Evolutionary conservation across 2,113 vertebrate genomes (phyloP), one percentile per base, ranked within the genome.

Genomic region (Ctenomys sociabilis): DNA sequence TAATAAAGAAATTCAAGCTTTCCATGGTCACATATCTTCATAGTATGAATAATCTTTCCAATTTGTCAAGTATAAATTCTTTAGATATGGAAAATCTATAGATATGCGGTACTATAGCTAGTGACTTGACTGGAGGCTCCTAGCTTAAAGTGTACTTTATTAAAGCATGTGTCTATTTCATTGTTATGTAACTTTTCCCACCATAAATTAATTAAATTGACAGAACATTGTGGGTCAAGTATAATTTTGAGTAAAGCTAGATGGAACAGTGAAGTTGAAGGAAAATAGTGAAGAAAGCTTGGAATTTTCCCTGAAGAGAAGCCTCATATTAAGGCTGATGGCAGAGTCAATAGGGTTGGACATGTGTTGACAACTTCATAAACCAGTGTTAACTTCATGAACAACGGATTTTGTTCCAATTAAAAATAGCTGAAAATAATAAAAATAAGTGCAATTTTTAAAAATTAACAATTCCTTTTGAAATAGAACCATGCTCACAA

Each of bases 261-360:
- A 22, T 63, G 2, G 6, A n/a, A 13, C 0, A 0, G 11, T 17
- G 2, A 2, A 1, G 0, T 35, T 54, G 57, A 49, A 21, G 5
- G 17, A 17, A 35, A 45, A 0, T 70, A 11, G 22, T 30, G 63
- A 68, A 19, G 12, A 64, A 37, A 89, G 26, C 8, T 12, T 22
- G 10, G 2, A 40, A 0, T 6, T 22, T 4, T 35, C 7, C 24
- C 26, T 68, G 63, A 3, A 3, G 1, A 73, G 35, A 64, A 35
- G 8, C 1, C 2, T 13, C 7, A 61, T 2, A 10, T 22, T 35
- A 91, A 35, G 21, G 7, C 30, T 28, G 32, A 73, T 1, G 6
- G 0, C 0, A 80, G 37, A 90, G 17, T 14, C 6, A 32, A 1
- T 17, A 88, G 3, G 4, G 9, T 49, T 61, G 85, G 75, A 2